These are phyloP conservation scores for Danionella dracula DNA, from an alignment of 2,797 vertebrate species.

Conservation along the genomic window DNA sequence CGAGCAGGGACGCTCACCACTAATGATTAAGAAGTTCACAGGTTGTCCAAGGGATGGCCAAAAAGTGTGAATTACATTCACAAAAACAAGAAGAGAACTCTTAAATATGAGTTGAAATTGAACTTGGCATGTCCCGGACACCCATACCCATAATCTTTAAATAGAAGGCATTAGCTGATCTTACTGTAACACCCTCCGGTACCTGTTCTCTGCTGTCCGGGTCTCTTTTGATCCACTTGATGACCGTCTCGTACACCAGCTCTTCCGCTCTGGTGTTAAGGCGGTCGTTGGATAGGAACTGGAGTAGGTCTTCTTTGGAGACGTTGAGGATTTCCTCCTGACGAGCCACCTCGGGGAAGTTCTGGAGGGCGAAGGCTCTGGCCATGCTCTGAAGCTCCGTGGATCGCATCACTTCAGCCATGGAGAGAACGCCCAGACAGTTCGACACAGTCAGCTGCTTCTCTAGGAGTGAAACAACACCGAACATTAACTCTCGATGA, in stretches of 20 bases:
- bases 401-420: conserved; percentile 97
- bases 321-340: conserved; percentile 94
- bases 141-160: too few relatives aligned
- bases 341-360: conserved; percentile 90
- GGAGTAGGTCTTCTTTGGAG: conserved; percentile 90
- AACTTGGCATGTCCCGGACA: too few relatives aligned
- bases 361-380: conserved; percentile 94
- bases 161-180: too few relatives aligned
- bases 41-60: too few relatives aligned
- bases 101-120: too few relatives aligned
- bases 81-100: too few relatives aligned
- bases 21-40: too few relatives aligned
- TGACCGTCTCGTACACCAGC: conserved; percentile 92
- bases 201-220: conserved; percentile 83
- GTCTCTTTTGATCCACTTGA: conserved; percentile 96
- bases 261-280: conserved; percentile 97
- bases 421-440: conserved; percentile 95
- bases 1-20: too few relatives aligned
- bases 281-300: conserved; percentile 95
- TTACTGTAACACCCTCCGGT: too few relatives aligned
- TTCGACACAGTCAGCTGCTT: conserved; percentile 95
- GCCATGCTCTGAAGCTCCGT: conserved; percentile 97
- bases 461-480: conserved; percentile 61
- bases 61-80: too few relatives aligned
- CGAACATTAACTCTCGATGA: too few relatives aligned